Evolutionary conservation across 30 jellyfish, hydroid and myxozoan species (phyloP).

Genomic region (Clytia hemisphaerica): DNA sequence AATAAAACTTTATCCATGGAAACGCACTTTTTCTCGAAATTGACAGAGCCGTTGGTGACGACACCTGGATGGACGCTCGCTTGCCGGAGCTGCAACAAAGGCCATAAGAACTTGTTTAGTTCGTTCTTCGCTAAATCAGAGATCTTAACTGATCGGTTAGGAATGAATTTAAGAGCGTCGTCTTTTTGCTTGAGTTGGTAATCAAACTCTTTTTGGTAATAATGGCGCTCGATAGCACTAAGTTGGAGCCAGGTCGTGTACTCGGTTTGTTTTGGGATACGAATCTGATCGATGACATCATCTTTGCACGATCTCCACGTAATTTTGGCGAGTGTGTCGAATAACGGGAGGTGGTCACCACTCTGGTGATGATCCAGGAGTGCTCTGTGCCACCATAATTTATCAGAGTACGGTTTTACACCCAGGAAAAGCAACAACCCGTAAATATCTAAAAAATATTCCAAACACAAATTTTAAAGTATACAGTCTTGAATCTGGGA

Average conservation of each 20-base stretch:
- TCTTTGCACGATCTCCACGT: conserved; percentile 85
- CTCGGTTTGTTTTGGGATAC: conserved; percentile 67
- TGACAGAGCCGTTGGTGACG: conserved; percentile 50
- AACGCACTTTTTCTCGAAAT: conserved; percentile 45
- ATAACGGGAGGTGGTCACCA: conserved; percentile 60
- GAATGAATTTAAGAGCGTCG: too few species aligned
- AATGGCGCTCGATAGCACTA: conserved; percentile 74
- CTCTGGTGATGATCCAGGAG: conserved; percentile 54
- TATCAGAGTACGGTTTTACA: conserved; percentile 61
- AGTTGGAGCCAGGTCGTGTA: conserved; percentile 36
- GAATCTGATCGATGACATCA: conserved; percentile 60
- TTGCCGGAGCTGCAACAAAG: conserved; percentile 70
- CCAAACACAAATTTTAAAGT: too few species aligned
- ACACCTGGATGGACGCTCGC: conserved; percentile 92
- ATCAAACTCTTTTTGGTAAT: conserved; percentile 54
- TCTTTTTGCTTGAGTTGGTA: conserved; percentile 7
- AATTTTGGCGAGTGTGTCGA: conserved; percentile 45
- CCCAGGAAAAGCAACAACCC: conserved; percentile 65
- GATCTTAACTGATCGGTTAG: conserved; percentile 12
- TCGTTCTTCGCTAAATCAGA: not conserved
- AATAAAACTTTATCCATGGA: conserved; percentile 77
- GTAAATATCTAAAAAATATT: conserved; percentile 50
- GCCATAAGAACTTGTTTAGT: conserved; percentile 39
- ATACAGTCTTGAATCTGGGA: too few species aligned
- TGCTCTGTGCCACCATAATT: conserved; percentile 71